Conservation (phyloP, 2,113 vertebrate species). For the Mesembrinibis cayennensis region DNA sequence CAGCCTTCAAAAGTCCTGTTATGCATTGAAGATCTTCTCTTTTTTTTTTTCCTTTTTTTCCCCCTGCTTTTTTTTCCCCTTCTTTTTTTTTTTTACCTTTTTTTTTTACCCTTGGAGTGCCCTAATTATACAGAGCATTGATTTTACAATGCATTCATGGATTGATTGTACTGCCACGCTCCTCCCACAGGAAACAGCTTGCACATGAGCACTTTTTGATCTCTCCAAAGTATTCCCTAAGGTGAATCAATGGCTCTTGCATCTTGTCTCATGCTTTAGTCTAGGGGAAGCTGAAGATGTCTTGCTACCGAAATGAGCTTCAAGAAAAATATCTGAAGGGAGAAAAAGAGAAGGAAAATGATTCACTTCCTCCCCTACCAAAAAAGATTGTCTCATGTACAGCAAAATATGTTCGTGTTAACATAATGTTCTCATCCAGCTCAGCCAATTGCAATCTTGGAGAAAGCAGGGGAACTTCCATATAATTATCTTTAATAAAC, state of each 20-base stretch:
- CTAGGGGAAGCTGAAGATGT: conserved; percentile 23
- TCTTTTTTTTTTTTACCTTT: conserved; percentile 1
- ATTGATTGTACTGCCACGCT: conserved; percentile 86
- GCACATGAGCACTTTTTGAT: conserved; percentile 74
- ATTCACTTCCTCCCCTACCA: background rate
- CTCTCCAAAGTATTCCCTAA: conserved; percentile 69
- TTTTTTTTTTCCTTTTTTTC: conserved; percentile 17
- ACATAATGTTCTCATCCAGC: background rate
- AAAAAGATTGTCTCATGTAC: background rate
- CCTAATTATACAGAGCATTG: conserved; percentile 96
- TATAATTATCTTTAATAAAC: conserved; percentile 62
- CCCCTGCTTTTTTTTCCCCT: background rate
- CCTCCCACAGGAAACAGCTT: conserved; percentile 81
- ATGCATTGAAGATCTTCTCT: conserved; percentile 52
- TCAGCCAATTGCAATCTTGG: background rate
- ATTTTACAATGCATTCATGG: conserved; percentile 92
- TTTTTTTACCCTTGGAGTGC: conserved; percentile 90
- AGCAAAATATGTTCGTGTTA: conserved; percentile 30
- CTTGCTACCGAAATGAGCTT: conserved; percentile 39
- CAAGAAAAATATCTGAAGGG: background rate
- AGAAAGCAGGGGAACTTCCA: background rate
- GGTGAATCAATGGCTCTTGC: conserved; percentile 71
- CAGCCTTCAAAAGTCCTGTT: conserved; percentile 68
- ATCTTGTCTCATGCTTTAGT: conserved; percentile 58
- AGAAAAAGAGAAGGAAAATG: background rate